These are phyloP conservation scores for Agrilus mali DNA, from an alignment of 2,888 invertebrate genomes.

Conservation along the genomic window DNA sequence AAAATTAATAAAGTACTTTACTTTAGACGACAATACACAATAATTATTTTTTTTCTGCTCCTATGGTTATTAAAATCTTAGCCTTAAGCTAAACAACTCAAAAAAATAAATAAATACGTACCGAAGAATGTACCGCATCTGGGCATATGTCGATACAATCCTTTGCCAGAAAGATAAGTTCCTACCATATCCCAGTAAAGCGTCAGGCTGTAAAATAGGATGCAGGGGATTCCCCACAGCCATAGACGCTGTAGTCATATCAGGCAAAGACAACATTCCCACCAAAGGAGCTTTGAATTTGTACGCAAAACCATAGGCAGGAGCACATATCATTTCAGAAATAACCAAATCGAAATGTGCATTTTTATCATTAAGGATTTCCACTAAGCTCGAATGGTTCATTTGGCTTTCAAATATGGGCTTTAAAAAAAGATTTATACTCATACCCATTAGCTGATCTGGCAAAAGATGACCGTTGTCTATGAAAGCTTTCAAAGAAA, in stretches of 20 bases:
- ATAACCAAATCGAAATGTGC: conserved; percentile 20
- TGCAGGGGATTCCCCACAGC: conserved; percentile 20
- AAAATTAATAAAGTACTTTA: too few species aligned
- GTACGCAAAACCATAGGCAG: conserved; percentile 16
- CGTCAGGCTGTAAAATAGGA: conserved; percentile 21
- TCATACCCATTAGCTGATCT: conserved; percentile 7
- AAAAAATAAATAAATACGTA: too few species aligned
- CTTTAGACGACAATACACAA: too few species aligned
- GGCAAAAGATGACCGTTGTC: conserved; percentile 13
- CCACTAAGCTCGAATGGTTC: conserved; percentile 15
- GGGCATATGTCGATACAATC: conserved; percentile 17
- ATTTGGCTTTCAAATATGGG: conserved; percentile 8
- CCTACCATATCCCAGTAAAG: conserved; percentile 21
- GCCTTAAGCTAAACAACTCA: too few species aligned
- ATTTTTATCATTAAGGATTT: conserved; percentile 16
- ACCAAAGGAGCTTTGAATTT: conserved; percentile 14
- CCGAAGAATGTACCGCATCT: too few species aligned
- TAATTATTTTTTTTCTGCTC: too few species aligned
- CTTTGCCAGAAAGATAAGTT: conserved; percentile 34
- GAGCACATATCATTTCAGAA: conserved; percentile 14
- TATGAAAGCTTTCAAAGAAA: neutral
- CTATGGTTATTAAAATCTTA: too few species aligned
- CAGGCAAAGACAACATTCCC: conserved; percentile 20
- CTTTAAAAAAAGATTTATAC: conserved; percentile 13
- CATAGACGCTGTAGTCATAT: conserved; percentile 16